Percentiles rank a stretch among this genome's conserved stretches.
phyloP scores from a whole-genome alignment of 2,113 vertebrate genomes.

The Clinocottus analis region DNA sequence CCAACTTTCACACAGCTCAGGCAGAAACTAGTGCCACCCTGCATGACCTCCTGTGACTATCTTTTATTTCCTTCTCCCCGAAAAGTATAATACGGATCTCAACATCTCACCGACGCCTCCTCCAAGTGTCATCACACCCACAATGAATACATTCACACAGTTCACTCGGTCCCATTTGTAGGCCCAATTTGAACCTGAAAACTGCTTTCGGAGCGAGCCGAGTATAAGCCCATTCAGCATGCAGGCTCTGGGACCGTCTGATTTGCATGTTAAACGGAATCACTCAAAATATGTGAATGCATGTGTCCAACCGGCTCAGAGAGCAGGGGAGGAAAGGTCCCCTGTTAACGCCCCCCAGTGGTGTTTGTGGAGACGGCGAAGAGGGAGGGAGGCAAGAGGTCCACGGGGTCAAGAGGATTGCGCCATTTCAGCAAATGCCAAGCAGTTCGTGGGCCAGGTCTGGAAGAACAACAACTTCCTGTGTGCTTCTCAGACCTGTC shows the following conservation, averaged over 20 bases:
- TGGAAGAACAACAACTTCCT: conserved; percentile 25
- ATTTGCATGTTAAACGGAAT: conserved; percentile 65
- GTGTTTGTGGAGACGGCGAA: conserved; percentile 34
- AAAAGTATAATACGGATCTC: conserved; percentile 8
- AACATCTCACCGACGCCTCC: neutral
- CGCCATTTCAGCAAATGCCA: conserved; percentile 8
- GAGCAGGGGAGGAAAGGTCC: conserved; percentile 9
- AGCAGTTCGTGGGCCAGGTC: conserved; percentile 1
- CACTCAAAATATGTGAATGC: conserved; percentile 55
- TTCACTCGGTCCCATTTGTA: conserved; percentile 21
- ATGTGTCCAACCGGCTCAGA: conserved; percentile 50
- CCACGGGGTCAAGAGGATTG: conserved; percentile 30
- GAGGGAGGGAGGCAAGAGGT: conserved; percentile 20
- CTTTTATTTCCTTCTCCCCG: neutral
- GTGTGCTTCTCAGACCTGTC: neutral
- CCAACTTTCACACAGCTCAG: conserved; percentile 21
- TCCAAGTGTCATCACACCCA: conserved; percentile 2
- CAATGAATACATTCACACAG: conserved; percentile 22
- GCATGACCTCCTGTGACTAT: neutral
- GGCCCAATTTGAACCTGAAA: conserved; percentile 14
- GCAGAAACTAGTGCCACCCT: neutral
- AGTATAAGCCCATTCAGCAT: conserved; percentile 20
- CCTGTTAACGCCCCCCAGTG: conserved; percentile 23
- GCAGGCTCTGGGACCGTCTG: conserved; percentile 17
- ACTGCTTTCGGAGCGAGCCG: neutral